Percentiles rank a stretch among this genome's conserved stretches.
phyloP scores from a whole-genome alignment of 2,113 vertebrate species.

The Anolis carolinensis region DNA sequence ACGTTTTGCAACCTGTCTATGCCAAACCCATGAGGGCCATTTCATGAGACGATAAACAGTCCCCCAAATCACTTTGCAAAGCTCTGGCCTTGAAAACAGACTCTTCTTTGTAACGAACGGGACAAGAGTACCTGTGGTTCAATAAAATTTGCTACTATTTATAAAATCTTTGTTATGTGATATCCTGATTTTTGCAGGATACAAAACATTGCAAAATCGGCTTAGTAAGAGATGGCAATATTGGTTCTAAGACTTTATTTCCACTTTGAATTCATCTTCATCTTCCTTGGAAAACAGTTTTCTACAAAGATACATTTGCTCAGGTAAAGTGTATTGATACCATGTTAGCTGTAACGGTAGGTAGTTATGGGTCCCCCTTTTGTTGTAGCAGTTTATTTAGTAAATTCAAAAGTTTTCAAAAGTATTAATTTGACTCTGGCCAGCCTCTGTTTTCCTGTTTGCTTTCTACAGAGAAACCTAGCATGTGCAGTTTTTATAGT shows the following conservation, averaged over 20 bases:
- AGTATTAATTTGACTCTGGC: background rate
- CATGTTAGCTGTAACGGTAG: background rate
- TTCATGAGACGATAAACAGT: background rate
- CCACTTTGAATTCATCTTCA: background rate
- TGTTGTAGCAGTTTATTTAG: background rate
- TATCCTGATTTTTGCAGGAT: background rate
- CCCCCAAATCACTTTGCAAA: too few species aligned
- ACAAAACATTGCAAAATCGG: background rate
- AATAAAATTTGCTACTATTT: background rate
- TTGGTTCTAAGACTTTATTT: background rate
- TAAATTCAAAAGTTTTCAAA: background rate
- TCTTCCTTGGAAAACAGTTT: background rate
- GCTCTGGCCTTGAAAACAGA: too few species aligned
- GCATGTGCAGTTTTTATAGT: background rate
- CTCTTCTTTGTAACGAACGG: background rate
- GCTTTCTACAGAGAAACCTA: background rate
- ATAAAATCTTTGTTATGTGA: background rate
- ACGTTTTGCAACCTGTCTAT: conserved; percentile 85
- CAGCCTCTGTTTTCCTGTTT: background rate
- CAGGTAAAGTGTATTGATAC: background rate
- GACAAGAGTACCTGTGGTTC: background rate
- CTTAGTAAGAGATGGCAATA: too few species aligned
- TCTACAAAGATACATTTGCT: background rate
- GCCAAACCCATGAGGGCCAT: conserved; percentile 81
- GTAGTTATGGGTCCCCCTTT: too few species aligned